These are phyloP conservation scores for Macaca nemestrina DNA, from an alignment of 2,113 vertebrate species.

Conservation along the genomic window DNA sequence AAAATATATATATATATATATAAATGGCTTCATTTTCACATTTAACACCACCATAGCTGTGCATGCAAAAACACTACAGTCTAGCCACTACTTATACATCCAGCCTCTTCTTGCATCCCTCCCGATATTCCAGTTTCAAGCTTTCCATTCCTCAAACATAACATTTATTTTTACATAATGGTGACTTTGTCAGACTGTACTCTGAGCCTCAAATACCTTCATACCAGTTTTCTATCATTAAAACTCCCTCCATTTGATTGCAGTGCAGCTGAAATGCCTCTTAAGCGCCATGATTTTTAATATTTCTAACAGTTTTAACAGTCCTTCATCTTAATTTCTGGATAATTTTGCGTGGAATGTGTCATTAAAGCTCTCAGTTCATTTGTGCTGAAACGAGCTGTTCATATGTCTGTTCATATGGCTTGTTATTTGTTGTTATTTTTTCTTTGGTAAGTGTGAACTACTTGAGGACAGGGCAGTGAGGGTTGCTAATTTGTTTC, in stretches of 20 bases:
- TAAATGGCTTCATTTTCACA: neutral
- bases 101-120: neutral
- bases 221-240: neutral
- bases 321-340: neutral
- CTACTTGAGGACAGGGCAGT: neutral
- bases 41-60: neutral
- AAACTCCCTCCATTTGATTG: neutral
- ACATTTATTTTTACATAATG: neutral
- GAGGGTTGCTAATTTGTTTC: neutral
- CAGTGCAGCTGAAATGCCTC: neutral
- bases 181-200: neutral
- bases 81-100: fast-evolving
- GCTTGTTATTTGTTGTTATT: neutral
- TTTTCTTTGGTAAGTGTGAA: neutral
- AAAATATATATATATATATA: neutral
- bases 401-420: neutral
- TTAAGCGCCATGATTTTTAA: neutral
- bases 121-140: fast-evolving
- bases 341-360: neutral
- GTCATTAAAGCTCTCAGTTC: neutral
- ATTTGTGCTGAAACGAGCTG: neutral
- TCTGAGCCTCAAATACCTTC: neutral
- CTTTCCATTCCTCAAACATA: neutral
- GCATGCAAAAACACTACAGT: neutral
- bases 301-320: neutral